Evolutionary conservation across 23 tunicate genomes (phyloP).

Genomic region (Halocynthia aurantium): DNA sequence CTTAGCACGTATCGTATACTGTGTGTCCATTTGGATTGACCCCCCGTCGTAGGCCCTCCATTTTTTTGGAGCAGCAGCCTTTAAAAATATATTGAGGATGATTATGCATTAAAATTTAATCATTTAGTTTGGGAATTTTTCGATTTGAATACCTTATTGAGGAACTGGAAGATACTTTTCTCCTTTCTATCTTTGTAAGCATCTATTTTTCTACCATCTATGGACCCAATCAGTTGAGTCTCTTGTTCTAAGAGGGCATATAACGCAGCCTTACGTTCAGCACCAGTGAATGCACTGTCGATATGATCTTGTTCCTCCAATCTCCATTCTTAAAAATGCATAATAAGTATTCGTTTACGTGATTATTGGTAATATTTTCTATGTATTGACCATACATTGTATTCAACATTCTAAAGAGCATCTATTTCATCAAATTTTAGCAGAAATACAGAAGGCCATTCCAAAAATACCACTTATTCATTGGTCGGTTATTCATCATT

Average conservation of each 20-base stretch:
- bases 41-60: constrained; percentile 98
- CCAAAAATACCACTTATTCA: no score
- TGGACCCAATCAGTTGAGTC: constrained; percentile 85
- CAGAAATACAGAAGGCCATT: no score
- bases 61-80: constrained; percentile 98
- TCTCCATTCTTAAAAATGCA: constrained; percentile 73
- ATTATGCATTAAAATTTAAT: not conserved
- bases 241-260: constrained; percentile 74
- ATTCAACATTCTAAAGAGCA: no score
- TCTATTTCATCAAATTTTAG: no score
- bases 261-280: constrained; percentile 86
- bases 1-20: constrained; percentile 93
- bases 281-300: constrained; percentile 44
- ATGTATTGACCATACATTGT: no score
- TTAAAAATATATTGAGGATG: not conserved
- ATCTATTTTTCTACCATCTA: constrained; percentile 47
- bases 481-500: no score
- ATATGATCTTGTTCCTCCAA: constrained; percentile 84
- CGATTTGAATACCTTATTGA: constrained; percentile 36
- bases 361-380: no score
- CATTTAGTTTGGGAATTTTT: not conserved
- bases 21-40: constrained; percentile 96
- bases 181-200: constrained; percentile 53
- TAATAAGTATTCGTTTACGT: not conserved
- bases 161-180: constrained; percentile 28